Base-by-base conservation (phyloP, 2,113 vertebrate genomes). In the Blennius ocellaris region DNA sequence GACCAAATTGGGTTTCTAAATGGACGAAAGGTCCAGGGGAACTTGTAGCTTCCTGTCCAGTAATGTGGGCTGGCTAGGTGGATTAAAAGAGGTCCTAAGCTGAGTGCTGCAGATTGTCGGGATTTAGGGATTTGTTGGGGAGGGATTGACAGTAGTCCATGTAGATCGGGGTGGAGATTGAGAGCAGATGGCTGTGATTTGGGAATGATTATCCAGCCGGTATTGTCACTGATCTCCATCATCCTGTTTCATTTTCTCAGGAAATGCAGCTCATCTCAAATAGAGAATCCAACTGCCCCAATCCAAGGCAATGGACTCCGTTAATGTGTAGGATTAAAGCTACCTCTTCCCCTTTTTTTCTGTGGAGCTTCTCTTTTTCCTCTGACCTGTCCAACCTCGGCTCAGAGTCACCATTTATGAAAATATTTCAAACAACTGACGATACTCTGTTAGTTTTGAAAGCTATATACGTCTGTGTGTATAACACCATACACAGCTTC, bases 121-220 rank as follows among this genome's bases (percentile, higher is more conserved):
- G 93, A 95, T 96, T 95, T 95, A 90, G 47, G 88, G 93, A 95
- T 95, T 93, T 95, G 93, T 78, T 72, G 41, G 48, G 69, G 90
- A 90, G 5, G 70, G 93, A 94, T 93, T 93, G 91, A 91, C 76
- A 76, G 87, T 82, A 82, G 86, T 3, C 3, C 90, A 71, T 69
- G 77, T 86, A 89, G 92, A 91, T 94, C 76, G 85, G 87, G 7
- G 55, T 16, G 77, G 93, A 90, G 91, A 93, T 93, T 93, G 94
- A 94, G 85, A 88, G 92, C 94, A 95, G 95, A 95, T 95, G 94
- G 93, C 86, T 54, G 89, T 64, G 74, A 92, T 95, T 93, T 92
- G 89, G 88, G 69, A 7, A 85, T 63, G 87, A 85, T 93, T 92
- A 93, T 93, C 93, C 89, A 88, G 65, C 71, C 85, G 83, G 80